Conservation (phyloP, 2,888 invertebrate species). For the Thymelicus sylvestris region DNA sequence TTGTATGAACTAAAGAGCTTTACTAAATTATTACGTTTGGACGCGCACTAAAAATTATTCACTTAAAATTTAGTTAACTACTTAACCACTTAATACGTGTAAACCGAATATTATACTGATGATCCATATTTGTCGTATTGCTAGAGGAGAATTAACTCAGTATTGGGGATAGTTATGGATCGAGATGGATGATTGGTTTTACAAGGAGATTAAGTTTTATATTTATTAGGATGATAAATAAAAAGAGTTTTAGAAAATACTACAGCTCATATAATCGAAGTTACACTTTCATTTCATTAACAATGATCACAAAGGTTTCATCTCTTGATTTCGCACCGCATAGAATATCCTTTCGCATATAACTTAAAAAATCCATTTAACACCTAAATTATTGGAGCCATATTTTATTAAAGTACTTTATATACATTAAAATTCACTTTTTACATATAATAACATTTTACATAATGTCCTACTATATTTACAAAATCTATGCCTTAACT, state of each 20-base stretch:
- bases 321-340: conserved; percentile 77
- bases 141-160: no score
- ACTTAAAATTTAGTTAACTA: no score
- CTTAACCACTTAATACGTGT: no score
- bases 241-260: conserved; percentile 75
- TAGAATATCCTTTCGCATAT: conserved; percentile 76
- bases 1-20: no score
- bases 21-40: no score
- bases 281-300: conserved; percentile 82
- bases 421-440: conserved; percentile 79
- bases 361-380: conserved; percentile 65
- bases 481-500: conserved; percentile 49
- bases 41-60: no score
- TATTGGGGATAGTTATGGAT: no score
- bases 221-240: conserved; percentile 48
- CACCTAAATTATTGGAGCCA: conserved; percentile 72
- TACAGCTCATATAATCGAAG: conserved; percentile 84
- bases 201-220: not conserved
- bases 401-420: conserved; percentile 59
- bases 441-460: conserved; percentile 60
- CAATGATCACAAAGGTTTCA: conserved; percentile 82
- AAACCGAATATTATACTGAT: no score
- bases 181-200: no score
- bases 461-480: conserved; percentile 69
- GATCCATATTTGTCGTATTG: no score